Percentiles rank a stretch among this genome's conserved stretches.
Conservation (phyloP, 2,888 invertebrate genomes). For the Peribatodes rhomboidaria region DNA sequence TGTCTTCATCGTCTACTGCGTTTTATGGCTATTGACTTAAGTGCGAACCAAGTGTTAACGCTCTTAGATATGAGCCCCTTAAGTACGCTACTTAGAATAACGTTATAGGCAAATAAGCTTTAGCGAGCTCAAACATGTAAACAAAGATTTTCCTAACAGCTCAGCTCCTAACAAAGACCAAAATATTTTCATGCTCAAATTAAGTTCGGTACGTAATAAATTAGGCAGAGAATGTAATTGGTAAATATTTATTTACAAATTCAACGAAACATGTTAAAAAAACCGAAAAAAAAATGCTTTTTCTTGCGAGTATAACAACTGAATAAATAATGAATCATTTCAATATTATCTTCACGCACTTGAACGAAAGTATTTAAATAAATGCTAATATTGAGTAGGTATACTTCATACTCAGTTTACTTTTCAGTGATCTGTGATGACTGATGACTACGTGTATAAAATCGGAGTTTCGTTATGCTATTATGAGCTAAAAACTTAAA, state of each 20-base stretch:
- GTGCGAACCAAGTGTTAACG: conserved; percentile 4
- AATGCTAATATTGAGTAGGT: too few species aligned
- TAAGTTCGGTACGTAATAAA: background rate
- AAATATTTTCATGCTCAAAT: background rate
- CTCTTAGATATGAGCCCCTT: conserved; percentile 12
- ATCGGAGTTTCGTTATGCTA: too few species aligned
- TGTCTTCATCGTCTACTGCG: background rate
- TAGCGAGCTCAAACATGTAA: conserved; percentile 4
- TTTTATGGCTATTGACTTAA: conserved; percentile 4
- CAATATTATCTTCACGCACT: too few species aligned
- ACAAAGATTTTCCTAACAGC: background rate
- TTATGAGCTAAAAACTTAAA: too few species aligned
- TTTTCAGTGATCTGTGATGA: too few species aligned
- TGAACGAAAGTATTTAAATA: too few species aligned
- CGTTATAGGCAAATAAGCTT: conserved; percentile 14
- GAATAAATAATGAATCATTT: background rate
- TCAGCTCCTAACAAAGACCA: background rate
- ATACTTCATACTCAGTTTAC: too few species aligned
- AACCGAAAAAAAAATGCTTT: background rate
- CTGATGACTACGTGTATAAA: too few species aligned
- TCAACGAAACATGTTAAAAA: background rate
- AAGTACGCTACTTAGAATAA: conserved; percentile 8
- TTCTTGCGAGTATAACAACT: background rate
- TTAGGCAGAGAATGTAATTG: background rate
- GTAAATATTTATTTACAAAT: background rate